Percentiles rank a stretch among this genome's conserved stretches.
Conservation (phyloP, 2,797 vertebrate species). For the Microchirus variegatus region DNA sequence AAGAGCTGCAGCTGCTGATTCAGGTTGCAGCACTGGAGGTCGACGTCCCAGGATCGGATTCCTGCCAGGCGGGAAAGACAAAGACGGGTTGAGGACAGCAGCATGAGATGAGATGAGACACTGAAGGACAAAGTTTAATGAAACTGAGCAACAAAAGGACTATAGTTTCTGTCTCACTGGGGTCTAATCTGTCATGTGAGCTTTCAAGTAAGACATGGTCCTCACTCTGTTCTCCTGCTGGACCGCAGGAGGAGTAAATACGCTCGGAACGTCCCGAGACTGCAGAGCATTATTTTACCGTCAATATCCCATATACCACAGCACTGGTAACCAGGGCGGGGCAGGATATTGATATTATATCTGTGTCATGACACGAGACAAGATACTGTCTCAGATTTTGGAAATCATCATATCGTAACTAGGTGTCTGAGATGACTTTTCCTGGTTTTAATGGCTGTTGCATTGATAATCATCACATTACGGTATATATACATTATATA, state of each 20-base stretch:
- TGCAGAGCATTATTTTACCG: too few species aligned
- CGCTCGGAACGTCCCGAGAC: not conserved
- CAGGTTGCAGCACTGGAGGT: conserved; percentile 86
- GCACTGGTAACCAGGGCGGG: too few species aligned
- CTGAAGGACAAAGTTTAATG: conserved; percentile 1
- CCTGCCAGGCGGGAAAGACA: conserved; percentile 76
- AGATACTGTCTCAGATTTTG: too few species aligned
- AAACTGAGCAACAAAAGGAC: not conserved
- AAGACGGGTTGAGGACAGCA: conserved; percentile 16
- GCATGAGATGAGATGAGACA: not conserved
- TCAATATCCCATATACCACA: not conserved
- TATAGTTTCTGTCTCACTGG: not conserved
- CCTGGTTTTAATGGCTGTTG: too few species aligned
- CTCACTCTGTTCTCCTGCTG: not conserved
- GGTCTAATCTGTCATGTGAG: not conserved
- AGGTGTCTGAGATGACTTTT: too few species aligned
- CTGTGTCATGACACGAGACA: too few species aligned
- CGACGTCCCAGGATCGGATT: conserved; percentile 92
- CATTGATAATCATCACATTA: too few species aligned
- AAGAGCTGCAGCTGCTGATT: conserved; percentile 92
- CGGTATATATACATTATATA: too few species aligned
- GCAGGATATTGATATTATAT: too few species aligned
- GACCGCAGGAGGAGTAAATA: conserved; percentile 13
- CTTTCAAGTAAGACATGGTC: not conserved
- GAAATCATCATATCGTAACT: too few species aligned